phyloP scores from a whole-genome alignment of 2,888 invertebrate genomes.

The Ypsolopha scabrella region DNA sequence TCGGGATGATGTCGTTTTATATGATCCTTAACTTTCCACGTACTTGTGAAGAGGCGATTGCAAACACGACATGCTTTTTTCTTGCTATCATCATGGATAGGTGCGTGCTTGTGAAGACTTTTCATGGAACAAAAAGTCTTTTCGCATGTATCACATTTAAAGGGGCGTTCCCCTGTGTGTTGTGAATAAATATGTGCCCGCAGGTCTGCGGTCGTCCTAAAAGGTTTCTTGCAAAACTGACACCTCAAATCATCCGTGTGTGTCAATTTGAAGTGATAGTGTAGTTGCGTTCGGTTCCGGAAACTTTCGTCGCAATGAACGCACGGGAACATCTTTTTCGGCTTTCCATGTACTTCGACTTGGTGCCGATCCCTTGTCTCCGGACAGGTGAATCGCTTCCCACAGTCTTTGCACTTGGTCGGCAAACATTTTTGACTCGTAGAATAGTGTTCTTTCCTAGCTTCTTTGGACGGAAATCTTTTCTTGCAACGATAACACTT shows the following conservation, averaged over 20 bases:
- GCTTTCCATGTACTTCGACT: conserved; percentile 7
- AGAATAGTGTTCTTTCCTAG: conserved; percentile 6
- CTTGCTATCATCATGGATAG: conserved; percentile 11
- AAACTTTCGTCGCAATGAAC: conserved; percentile 9
- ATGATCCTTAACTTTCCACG: conserved; percentile 6
- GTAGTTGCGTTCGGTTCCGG: conserved; percentile 1
- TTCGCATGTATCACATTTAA: conserved; percentile 9
- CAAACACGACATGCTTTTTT: conserved; percentile 10
- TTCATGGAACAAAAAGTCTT: conserved; percentile 8
- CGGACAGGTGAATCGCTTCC: conserved; percentile 5
- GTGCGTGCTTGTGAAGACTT: conserved; percentile 6
- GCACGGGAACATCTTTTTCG: conserved; percentile 6
- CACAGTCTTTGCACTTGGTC: conserved; percentile 5
- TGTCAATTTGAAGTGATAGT: conserved; percentile 8
- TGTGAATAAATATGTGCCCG: not conserved
- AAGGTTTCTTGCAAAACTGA: conserved; percentile 5
- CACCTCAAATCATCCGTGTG: conserved; percentile 11
- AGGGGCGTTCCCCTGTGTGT: conserved; percentile 3
- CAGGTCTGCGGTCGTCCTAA: not conserved
- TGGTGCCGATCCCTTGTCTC: conserved; percentile 6
- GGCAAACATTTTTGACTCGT: conserved; percentile 9
- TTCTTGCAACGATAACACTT: conserved; percentile 8
- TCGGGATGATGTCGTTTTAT: conserved; percentile 13
- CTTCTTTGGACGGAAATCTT: conserved; percentile 5
- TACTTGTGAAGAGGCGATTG: conserved; percentile 6